Evolutionary conservation across 2,888 invertebrate genomes (phyloP).

Genomic region (Harpalus rubripes): DNA sequence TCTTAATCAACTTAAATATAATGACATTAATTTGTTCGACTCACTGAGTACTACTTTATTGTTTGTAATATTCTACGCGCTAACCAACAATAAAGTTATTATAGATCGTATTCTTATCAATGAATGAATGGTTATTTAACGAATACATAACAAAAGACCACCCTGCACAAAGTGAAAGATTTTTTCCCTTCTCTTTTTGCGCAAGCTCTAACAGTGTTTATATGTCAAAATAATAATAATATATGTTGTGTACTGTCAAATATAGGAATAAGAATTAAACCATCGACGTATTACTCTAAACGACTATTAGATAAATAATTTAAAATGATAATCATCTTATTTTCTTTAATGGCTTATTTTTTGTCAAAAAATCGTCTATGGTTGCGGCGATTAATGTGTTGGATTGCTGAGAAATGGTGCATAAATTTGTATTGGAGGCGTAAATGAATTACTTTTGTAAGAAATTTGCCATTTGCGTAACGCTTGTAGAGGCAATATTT

Average conservation of each 20-base stretch:
- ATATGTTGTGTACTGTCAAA: not conserved
- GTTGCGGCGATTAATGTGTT: conserved; percentile 40
- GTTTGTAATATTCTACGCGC: no score
- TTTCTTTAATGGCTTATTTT: not conserved
- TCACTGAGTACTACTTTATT: no score
- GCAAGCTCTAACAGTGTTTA: not conserved
- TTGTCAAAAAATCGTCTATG: not conserved
- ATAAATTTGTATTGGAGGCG: conserved; percentile 39
- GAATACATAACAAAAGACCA: no score
- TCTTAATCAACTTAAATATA: no score
- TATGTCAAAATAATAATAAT: not conserved
- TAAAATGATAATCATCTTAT: not conserved
- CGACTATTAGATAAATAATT: no score
- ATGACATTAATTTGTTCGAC: no score
- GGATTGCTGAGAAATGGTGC: conserved; percentile 52
- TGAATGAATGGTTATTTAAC: no score
- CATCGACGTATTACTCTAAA: no score
- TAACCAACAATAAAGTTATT: no score
- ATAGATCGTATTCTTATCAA: no score
- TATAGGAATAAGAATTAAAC: not conserved
- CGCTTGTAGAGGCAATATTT: conserved; percentile 61
- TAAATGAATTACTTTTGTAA: conserved; percentile 47
- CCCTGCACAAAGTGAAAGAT: no score
- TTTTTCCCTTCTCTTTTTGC: no score
- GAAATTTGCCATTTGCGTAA: conserved; percentile 63